A percentile compares a stretch with the other conserved stretches of the same genome.
Evolutionary conservation across 2,888 invertebrate species (phyloP).

Genomic region (Embidobia sp.): DNA sequence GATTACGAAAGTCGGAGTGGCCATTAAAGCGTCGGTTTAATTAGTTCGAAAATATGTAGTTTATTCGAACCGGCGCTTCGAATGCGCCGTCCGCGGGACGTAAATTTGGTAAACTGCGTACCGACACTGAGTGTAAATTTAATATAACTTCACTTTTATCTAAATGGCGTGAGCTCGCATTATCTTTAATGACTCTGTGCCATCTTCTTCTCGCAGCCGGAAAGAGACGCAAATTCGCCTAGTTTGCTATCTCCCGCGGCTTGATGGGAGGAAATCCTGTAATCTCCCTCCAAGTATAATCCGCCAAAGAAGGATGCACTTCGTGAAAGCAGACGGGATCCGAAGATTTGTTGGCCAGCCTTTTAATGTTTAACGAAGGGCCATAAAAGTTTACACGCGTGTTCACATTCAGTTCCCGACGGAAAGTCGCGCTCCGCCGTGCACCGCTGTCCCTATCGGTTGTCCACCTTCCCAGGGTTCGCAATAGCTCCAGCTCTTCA

Average conservation of each 20-base stretch:
- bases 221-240: slow-evolving; percentile 66
- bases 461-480: no score
- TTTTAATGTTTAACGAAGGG: slow-evolving; percentile 22
- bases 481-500: no score
- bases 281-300: slow-evolving; percentile 72
- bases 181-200: slow-evolving; percentile 70
- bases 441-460: no score
- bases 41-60: slow-evolving; percentile 49
- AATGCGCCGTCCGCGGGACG: slow-evolving; percentile 29
- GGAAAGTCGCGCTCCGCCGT: no score
- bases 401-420: no score
- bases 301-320: slow-evolving; percentile 72
- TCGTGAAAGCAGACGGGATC: slow-evolving; percentile 54
- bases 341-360: slow-evolving; percentile 51
- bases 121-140: slow-evolving; percentile 73
- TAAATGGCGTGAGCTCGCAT: slow-evolving; percentile 72
- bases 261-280: slow-evolving; percentile 62
- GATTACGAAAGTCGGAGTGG: slow-evolving; percentile 11
- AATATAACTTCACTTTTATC: slow-evolving; percentile 77
- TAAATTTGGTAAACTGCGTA: slow-evolving; percentile 54
- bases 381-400: slow-evolving; percentile 19
- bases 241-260: slow-evolving; percentile 64
- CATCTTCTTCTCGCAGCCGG: slow-evolving; percentile 63
- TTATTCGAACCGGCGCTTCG: slow-evolving; percentile 47
- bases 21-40: slow-evolving; percentile 36